phyloP scores from a whole-genome alignment of 1,140 invertebrate genomes.

The Bombus balteatus region DNA sequence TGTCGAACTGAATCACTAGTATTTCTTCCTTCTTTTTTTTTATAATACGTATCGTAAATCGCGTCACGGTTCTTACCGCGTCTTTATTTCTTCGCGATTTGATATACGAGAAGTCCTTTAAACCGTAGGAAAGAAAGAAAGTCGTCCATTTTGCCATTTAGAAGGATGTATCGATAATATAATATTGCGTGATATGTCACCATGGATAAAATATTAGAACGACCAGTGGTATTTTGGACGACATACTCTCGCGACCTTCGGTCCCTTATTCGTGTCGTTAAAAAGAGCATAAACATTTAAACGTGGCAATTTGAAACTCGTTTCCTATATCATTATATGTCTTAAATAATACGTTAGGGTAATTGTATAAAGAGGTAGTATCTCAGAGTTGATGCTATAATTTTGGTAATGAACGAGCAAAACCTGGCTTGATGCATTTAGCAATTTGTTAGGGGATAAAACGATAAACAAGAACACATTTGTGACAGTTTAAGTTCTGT shows the following conservation, averaged over 20 bases:
- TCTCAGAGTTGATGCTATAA: not conserved
- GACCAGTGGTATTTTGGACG: not conserved
- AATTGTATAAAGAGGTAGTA: not conserved
- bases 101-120: not conserved
- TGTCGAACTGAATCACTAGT: slow-evolving; percentile 21
- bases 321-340: not conserved
- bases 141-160: not conserved
- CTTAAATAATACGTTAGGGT: not conserved
- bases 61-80: not conserved
- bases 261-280: not conserved
- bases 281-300: not conserved
- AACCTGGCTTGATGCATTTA: not conserved
- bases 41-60: not conserved
- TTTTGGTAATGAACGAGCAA: slow-evolving; percentile 19
- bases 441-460: slow-evolving; percentile 4
- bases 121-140: not conserved
- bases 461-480: slow-evolving; percentile 12
- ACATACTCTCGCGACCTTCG: not conserved
- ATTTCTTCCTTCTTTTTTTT: not conserved
- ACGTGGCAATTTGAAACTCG: not conserved
- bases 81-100: not conserved
- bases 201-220: not conserved
- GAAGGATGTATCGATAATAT: no score
- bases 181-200: no score
- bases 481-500: not conserved